These are phyloP conservation scores for Pocillopora damicornis DNA, from an alignment of 64 coral and sea anemone species.

Conservation along the genomic window DNA sequence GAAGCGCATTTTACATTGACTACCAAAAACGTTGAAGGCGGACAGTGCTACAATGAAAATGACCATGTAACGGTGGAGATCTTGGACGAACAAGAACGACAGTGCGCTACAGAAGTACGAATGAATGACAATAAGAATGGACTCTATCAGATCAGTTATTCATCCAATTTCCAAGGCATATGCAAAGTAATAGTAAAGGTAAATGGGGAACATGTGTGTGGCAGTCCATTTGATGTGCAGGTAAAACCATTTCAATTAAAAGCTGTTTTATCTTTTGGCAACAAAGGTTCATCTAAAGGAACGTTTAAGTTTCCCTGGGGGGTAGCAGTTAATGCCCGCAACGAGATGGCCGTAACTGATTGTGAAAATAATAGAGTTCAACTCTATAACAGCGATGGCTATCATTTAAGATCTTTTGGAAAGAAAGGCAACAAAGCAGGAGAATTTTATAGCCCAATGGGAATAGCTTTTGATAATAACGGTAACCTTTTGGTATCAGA, in stretches of 20 bases:
- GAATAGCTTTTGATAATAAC: background rate
- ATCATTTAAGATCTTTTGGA: background rate
- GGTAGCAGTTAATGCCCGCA: background rate
- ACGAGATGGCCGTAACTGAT: slow-evolving; percentile 16
- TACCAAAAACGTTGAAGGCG: slow-evolving; percentile 57
- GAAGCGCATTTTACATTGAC: slow-evolving; percentile 41
- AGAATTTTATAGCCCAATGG: background rate
- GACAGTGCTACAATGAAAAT: slow-evolving; percentile 39
- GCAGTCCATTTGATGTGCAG: slow-evolving; percentile 4
- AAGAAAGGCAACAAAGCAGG: background rate
- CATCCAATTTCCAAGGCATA: background rate
- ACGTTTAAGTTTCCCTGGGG: background rate
- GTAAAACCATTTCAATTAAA: background rate
- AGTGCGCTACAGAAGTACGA: background rate
- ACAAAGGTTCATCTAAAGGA: background rate
- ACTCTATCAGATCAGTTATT: slow-evolving; percentile 40
- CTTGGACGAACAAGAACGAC: slow-evolving; percentile 15
- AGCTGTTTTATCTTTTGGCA: background rate
- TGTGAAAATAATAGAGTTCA: background rate
- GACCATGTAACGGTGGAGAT: slow-evolving; percentile 42
- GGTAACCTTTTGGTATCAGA: background rate
- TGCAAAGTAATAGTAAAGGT: slow-evolving; percentile 7
- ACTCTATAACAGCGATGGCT: background rate
- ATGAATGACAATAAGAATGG: slow-evolving; percentile 62
- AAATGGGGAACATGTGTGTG: slow-evolving; percentile 10